A percentile compares a stretch with the other conserved stretches of the same genome.
phyloP scores from a whole-genome alignment of 2,888 invertebrate species.

The Herminia tarsipennalis region DNA sequence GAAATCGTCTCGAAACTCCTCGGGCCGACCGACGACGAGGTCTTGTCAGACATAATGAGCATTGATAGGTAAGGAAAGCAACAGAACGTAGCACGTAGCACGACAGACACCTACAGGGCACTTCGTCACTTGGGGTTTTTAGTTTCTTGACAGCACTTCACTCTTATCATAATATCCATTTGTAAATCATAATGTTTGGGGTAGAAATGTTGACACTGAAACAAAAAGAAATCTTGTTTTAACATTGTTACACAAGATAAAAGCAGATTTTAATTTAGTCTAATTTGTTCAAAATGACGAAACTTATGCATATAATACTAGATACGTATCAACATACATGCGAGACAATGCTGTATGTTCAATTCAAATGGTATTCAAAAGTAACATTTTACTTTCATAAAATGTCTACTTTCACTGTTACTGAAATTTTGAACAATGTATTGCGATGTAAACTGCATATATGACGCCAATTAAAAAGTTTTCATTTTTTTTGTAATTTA shows the following conservation, averaged over 20 bases:
- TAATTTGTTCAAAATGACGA: conserved; percentile 1
- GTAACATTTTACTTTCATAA: conserved; percentile 31
- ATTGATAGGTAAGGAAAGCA: conserved; percentile 53
- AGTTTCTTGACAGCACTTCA: conserved; percentile 86
- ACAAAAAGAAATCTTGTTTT: conserved; percentile 61
- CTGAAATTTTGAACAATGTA: conserved; percentile 25
- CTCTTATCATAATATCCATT: conserved; percentile 86
- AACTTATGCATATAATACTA: conserved; percentile 2
- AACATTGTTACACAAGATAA: conserved; percentile 5
- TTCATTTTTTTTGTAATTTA: conserved; percentile 7
- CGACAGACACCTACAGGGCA: conserved; percentile 81
- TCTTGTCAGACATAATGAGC: conserved; percentile 80
- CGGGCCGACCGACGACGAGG: conserved; percentile 79
- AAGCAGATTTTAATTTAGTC: not conserved
- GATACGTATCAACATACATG: conserved; percentile 4
- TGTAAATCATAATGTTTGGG: conserved; percentile 86
- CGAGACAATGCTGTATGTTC: conserved; percentile 12
- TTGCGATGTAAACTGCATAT: conserved; percentile 20
- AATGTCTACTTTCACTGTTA: conserved; percentile 50
- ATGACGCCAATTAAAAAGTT: conserved; percentile 19
- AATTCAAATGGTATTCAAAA: conserved; percentile 19
- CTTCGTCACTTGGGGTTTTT: conserved; percentile 85
- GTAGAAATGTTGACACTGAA: conserved; percentile 85
- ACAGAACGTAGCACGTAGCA: conserved; percentile 80
- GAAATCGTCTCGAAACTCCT: conserved; percentile 83